A percentile compares a stretch with the other conserved stretches of the same genome.
These are phyloP conservation scores for Tenrec ecaudatus DNA, from an alignment of 2,113 vertebrate species.

Conservation along the genomic window DNA sequence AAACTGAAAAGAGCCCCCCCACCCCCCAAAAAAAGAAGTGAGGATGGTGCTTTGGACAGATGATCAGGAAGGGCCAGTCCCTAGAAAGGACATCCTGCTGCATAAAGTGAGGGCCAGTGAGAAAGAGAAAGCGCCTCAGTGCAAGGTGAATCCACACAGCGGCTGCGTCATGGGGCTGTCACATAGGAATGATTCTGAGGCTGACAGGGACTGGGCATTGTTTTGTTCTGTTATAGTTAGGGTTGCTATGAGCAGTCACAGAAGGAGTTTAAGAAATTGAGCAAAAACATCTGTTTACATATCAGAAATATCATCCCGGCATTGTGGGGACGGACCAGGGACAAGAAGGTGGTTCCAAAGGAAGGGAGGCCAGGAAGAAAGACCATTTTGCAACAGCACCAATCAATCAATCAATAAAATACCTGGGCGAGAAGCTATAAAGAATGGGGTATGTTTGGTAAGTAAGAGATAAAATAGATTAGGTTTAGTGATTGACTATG, in stretches of 20 bases:
- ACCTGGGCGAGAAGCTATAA: not conserved
- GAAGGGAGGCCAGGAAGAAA: not conserved
- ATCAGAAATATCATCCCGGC: slow-evolving; percentile 13
- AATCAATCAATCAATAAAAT: slow-evolving; percentile 31
- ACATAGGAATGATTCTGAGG: too few species aligned
- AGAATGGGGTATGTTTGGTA: not conserved
- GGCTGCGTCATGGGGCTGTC: too few species aligned
- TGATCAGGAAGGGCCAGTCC: too few species aligned
- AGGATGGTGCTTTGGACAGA: too few species aligned
- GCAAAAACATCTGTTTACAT: not conserved
- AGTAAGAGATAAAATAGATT: slow-evolving; percentile 21
- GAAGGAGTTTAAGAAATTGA: slow-evolving; percentile 38
- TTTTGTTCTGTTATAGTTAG: too few species aligned
- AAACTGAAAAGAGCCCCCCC: too few species aligned
- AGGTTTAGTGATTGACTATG: slow-evolving; percentile 53
- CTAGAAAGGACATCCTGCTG: too few species aligned
- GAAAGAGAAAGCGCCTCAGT: too few species aligned
- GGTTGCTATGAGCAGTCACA: not conserved
- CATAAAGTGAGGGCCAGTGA: too few species aligned
- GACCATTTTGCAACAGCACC: slow-evolving; percentile 15
- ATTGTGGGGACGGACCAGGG: not conserved
- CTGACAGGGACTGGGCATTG: too few species aligned
- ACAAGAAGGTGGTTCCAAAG: slow-evolving; percentile 4
- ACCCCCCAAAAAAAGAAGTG: too few species aligned
- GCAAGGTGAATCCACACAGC: too few species aligned